phyloP scores from a whole-genome alignment of 2,797 vertebrate species.

The Coluber constrictor region DNA sequence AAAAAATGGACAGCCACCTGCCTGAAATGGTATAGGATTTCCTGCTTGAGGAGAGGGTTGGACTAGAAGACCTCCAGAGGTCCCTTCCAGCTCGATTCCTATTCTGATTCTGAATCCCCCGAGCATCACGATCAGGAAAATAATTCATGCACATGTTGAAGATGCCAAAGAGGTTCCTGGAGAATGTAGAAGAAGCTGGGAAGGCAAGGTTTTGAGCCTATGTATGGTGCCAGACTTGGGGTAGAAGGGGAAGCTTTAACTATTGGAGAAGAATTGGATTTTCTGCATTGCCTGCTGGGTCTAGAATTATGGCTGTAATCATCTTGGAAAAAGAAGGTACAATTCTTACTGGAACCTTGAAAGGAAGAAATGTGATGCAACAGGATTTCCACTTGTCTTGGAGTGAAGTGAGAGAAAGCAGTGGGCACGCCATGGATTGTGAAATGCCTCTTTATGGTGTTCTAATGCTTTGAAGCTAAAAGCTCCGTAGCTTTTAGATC shows the following conservation, averaged over 20 bases:
- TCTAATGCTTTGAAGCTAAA: background rate
- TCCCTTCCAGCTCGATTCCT: too few species aligned
- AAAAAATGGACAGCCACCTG: too few species aligned
- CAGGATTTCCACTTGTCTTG: background rate
- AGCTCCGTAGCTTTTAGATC: background rate
- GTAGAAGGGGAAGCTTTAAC: background rate
- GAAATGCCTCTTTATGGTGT: background rate
- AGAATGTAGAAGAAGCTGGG: background rate
- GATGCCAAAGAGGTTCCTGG: background rate
- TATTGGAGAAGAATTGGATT: background rate
- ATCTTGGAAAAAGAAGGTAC: background rate
- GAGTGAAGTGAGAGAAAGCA: background rate
- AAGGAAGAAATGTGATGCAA: background rate
- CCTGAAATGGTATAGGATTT: too few species aligned
- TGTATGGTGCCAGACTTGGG: background rate
- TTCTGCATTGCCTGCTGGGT: background rate
- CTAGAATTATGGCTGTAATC: background rate
- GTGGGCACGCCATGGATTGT: too few species aligned
- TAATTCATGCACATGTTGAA: background rate
- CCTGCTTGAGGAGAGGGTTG: too few species aligned
- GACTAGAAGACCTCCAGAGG: too few species aligned
- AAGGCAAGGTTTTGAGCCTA: background rate
- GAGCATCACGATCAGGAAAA: background rate
- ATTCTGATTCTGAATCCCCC: too few species aligned
- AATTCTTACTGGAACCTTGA: background rate